A percentile compares a stretch with the other conserved stretches of the same genome.
Evolutionary conservation across 1,140 invertebrate species (phyloP).

Genomic region (Chlorops oryzae): DNA sequence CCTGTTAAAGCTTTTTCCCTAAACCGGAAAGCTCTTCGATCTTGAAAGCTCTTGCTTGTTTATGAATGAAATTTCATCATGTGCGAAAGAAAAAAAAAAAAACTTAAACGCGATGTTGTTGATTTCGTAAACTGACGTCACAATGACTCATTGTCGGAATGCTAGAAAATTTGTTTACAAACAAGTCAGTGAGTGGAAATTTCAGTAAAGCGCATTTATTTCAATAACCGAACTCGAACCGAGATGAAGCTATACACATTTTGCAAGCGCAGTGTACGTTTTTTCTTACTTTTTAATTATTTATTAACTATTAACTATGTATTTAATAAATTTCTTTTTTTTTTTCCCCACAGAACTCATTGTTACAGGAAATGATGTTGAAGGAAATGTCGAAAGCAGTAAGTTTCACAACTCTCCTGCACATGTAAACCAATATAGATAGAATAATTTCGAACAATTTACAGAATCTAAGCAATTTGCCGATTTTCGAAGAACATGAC

Average conservation of each 20-base stretch:
- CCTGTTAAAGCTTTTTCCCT: no score
- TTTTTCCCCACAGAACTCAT: conserved; percentile 28
- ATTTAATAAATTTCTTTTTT: conserved; percentile 22
- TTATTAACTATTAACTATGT: conserved; percentile 1
- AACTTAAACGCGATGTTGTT: conserved; percentile 30
- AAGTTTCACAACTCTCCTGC: no score
- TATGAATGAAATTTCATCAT: conserved; percentile 23
- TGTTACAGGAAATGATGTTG: conserved; percentile 26
- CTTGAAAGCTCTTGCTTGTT: no score
- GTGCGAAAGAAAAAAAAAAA: conserved; percentile 25
- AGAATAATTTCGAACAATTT: conserved; percentile 38
- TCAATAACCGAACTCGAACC: no score
- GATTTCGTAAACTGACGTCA: conserved; percentile 33
- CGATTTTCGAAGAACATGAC: conserved; percentile 36
- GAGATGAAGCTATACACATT: no score
- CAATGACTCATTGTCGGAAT: conserved; percentile 26
- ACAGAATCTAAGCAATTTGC: conserved; percentile 30
- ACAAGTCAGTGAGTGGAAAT: conserved; percentile 21
- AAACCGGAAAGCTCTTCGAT: no score
- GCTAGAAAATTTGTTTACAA: no score
- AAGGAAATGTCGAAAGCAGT: conserved; percentile 31
- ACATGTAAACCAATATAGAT: conserved; percentile 28
- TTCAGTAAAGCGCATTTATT: conserved; percentile 17
- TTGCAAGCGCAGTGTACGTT: no score
- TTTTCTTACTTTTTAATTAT: no score